Evolutionary conservation across 2,888 invertebrate genomes (phyloP).

Genomic region (Acanthacorydalis orientalis): DNA sequence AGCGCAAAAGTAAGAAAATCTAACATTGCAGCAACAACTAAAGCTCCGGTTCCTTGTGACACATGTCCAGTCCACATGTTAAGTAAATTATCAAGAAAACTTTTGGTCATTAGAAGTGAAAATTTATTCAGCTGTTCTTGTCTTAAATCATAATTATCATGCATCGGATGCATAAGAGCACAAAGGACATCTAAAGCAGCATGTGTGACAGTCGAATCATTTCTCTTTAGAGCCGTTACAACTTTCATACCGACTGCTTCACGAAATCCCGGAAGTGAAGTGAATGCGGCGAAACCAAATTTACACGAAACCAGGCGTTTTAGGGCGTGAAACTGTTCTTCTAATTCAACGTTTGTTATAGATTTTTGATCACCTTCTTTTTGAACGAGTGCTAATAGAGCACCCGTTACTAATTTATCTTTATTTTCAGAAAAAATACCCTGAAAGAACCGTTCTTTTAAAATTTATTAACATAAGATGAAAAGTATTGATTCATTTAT

Average conservation of each 20-base stretch:
- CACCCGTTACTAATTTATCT: constrained; percentile 85
- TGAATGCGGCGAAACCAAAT: constrained; percentile 94
- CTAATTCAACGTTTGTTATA: constrained; percentile 56
- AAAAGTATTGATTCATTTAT: no score
- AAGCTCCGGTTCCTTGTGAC: constrained; percentile 79
- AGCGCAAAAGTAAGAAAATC: constrained; percentile 95
- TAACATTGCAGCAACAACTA: constrained; percentile 93
- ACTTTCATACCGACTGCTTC: constrained; percentile 90
- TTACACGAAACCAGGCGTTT: constrained; percentile 90
- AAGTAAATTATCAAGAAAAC: constrained; percentile 83
- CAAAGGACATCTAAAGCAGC: constrained; percentile 95
- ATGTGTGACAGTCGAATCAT: constrained; percentile 81
- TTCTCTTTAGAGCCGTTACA: constrained; percentile 72
- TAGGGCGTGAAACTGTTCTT: constrained; percentile 90
- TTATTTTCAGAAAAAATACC: constrained; percentile 96
- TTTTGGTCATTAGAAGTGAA: constrained; percentile 76
- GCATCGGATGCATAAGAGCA: constrained; percentile 97
- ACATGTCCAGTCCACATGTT: constrained; percentile 92
- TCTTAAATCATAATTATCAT: constrained; percentile 85
- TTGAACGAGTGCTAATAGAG: constrained; percentile 68
- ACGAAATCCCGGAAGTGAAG: constrained; percentile 75
- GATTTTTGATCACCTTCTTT: constrained; percentile 47
- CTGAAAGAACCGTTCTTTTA: constrained; percentile 29
- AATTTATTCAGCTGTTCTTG: constrained; percentile 98
- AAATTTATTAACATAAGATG: not conserved